Base-by-base conservation (phyloP, 2,113 vertebrate species). In the Puffinus mauretanicus region DNA sequence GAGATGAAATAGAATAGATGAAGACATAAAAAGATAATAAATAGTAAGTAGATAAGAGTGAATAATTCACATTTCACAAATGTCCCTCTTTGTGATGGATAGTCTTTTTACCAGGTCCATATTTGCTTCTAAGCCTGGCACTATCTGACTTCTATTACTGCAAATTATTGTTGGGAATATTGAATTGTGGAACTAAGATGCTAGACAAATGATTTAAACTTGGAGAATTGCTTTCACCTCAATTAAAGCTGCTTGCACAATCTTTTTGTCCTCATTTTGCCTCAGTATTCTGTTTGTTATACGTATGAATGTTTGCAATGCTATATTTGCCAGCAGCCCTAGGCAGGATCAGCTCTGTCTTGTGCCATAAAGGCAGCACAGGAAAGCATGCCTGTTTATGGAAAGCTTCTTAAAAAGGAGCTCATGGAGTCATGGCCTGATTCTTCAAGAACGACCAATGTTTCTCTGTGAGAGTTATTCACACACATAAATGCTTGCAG, bases 61-160 rank as follows among this genome's bases (percentile, higher is more conserved):
- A 96, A 79, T 88, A 82, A 94, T 82, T 90, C 90, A 52, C 21
- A 76, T 80, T 85, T 90, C 90, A 73, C 27, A 64, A 86, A 57
- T 75, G 58, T 79, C 30, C 52, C 5, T 82, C 29, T 88, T 84
- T 91, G 18, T 85, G 65, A 58, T 49, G 38, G 25, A 77, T 83
- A 89, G 70, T 29, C 34, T 85, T 49, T 40, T 86, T 92, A 95
- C 70, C 77, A 88, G 40, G 24, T n/a, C 49, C 12, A 13, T 73
- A 76, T 88, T 94, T 82, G 27, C 49, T 80, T 85, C 58, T 85
- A 90, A 86, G 46, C 13, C 34, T 82, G 66, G 19, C 34, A 65
- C 38, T 82, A 29, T 91, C 77, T 85, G 30, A 80, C 27, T 93
- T 90, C 51, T 90, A 34, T 75, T 87, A 46, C 78, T 61, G 57